A percentile compares a stretch with the other conserved stretches of the same genome.
phyloP scores from a whole-genome alignment of 2,888 invertebrate genomes.

The Apotomis capreana region DNA sequence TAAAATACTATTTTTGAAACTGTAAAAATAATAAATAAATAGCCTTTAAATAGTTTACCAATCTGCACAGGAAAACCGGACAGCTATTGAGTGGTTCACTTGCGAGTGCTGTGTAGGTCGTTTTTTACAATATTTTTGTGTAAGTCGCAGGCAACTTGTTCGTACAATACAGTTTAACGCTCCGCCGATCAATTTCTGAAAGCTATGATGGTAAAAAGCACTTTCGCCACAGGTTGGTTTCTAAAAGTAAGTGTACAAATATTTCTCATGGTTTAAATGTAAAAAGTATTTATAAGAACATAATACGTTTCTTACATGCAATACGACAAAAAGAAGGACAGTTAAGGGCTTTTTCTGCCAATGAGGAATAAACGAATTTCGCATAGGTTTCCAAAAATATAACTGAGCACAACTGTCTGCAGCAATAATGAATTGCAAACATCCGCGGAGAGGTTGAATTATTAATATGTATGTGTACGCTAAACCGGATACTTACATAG shows the following conservation, averaged over 20 bases:
- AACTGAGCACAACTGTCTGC: too few relatives aligned
- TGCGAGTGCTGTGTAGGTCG: not conserved
- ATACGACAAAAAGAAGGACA: not conserved
- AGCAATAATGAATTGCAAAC: too few relatives aligned
- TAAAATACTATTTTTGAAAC: too few relatives aligned
- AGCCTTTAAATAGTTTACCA: not conserved
- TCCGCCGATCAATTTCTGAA: slow-evolving; percentile 44
- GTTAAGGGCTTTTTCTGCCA: too few relatives aligned
- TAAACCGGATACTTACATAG: too few relatives aligned
- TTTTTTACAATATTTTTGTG: slow-evolving; percentile 13
- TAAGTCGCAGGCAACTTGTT: not conserved
- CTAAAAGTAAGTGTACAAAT: slow-evolving; percentile 10
- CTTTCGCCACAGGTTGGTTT: slow-evolving; percentile 32
- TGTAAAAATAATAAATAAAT: too few relatives aligned
- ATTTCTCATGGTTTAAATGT: slow-evolving; percentile 1
- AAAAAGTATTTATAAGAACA: not conserved
- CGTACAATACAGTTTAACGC: slow-evolving; percentile 48
- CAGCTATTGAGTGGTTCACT: slow-evolving; percentile 3
- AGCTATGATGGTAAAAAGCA: slow-evolving; percentile 18
- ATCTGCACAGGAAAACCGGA: not conserved
- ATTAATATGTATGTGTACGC: too few relatives aligned
- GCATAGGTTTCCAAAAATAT: too few relatives aligned
- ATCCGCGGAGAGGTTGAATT: too few relatives aligned
- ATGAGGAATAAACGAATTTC: too few relatives aligned
- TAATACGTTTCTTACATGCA: not conserved